A percentile compares a stretch with the other conserved stretches of the same genome.
These are phyloP conservation scores for Rattus norvegicus DNA, from an alignment of 2,113 vertebrate genomes.

Conservation along the genomic window DNA sequence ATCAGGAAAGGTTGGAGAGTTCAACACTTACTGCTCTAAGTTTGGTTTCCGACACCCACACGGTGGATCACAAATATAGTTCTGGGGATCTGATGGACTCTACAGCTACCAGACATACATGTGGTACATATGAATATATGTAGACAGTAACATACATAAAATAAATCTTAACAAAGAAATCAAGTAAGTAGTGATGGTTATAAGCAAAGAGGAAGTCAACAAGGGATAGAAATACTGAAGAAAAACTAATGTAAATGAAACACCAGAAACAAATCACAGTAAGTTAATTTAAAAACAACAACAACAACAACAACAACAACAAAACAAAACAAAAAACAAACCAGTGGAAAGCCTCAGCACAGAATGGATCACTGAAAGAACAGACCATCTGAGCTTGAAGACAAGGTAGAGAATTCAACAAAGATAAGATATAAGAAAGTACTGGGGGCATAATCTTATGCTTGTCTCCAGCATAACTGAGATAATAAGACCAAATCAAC, in stretches of 20 bases:
- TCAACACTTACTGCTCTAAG: background rate
- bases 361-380: background rate
- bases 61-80: background rate
- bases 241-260: background rate
- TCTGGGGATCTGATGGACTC: background rate
- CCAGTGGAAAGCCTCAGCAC: background rate
- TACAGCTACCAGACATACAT: background rate
- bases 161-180: background rate
- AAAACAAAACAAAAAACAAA: too few relatives aligned
- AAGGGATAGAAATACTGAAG: background rate
- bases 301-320: background rate
- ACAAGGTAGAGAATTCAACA: background rate
- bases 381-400: background rate
- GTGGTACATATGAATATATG: background rate
- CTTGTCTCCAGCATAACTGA: background rate
- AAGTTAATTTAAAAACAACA: background rate
- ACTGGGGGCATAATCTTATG: background rate
- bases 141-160: background rate
- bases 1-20: background rate
- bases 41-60: background rate
- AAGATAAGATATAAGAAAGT: background rate
- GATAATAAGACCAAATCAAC: background rate
- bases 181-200: background rate
- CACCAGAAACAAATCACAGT: background rate
- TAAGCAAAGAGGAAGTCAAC: background rate